Evolutionary conservation across 2,797 vertebrate genomes (phyloP), one percentile per base, ranked within the genome.

Genomic region (Lutjanus argentimaculatus): DNA sequence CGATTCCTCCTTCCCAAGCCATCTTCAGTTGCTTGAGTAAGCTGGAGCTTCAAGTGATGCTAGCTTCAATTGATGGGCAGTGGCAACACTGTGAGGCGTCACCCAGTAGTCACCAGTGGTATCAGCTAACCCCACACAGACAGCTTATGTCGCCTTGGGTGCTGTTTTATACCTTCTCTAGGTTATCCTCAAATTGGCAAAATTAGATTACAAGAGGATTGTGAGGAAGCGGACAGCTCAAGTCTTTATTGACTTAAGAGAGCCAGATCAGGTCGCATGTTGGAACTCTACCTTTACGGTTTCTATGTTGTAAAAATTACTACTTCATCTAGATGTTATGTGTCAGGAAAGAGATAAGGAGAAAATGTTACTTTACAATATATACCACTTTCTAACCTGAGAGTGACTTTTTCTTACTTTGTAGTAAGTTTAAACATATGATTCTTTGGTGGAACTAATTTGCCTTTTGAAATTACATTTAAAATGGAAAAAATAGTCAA

Each of bases 191-290:
- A 89, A 83, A 86, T 79, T 85, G 77, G 45, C 15, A 68, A 75
- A 82, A 90, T 85, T 65, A 82, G 87, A 92, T 90, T 89, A 92
- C 19, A 25, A 19, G 75, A 65, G 86, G 87, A 89, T 88, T 87
- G 21, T 30, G 16, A 76, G 80, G 74, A 82, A 80, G 77, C n/a
- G 55, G 46, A 58, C 42, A 69, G 85, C 63, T 90, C 70, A 82
- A 48, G 77, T 53, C 81, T 83, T 88, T 80, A 91, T 84, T 76
- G 70, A 84, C 87, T 88, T 81, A 55, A 84, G 70, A 52, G 69
- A 78, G 58, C 19, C 12, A 4, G 2, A 36, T 36, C 64, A 4
- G 11, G 53, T 22, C 15, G 5, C 65, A 52, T 4, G 6, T 25
- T 22, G 13, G 5, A 58, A 10, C 56, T 30, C 15, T 58, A 30